These are phyloP conservation scores for Trachythela sp. DNA, from an alignment of 64 coral and sea anemone species.

Conservation along the genomic window DNA sequence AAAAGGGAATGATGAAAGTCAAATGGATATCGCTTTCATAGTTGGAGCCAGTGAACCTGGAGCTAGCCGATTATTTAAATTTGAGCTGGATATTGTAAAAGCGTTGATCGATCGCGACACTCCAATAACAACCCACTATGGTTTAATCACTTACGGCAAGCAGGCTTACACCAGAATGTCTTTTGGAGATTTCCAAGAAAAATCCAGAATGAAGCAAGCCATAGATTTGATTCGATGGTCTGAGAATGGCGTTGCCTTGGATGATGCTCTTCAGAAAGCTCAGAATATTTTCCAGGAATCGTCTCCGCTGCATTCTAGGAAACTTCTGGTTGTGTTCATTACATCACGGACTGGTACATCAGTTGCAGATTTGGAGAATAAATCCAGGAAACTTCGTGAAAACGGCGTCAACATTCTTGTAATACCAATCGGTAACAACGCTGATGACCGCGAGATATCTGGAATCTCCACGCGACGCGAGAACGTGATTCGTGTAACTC, in stretches of 20 bases:
- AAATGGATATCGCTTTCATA: not conserved
- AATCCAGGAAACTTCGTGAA: not conserved
- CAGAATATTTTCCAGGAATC: not conserved
- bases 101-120: not conserved
- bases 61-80: not conserved
- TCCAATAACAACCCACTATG: not conserved
- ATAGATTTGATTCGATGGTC: not conserved
- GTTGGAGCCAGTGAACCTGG: constrained; percentile 7
- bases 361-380: not conserved
- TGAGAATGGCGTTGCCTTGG: not conserved
- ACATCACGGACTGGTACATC: not conserved
- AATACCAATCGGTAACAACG: not conserved
- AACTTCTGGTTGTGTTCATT: not conserved
- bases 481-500: not conserved
- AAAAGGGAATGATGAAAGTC: not conserved
- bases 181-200: constrained; percentile 3
- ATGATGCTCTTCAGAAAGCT: not conserved
- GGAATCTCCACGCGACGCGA: not conserved
- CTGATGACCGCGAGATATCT: not conserved
- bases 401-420: not conserved
- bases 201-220: not conserved
- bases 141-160: not conserved
- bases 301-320: not conserved
- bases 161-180: not conserved
- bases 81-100: not conserved